Evolutionary conservation across 2,113 vertebrate species (phyloP), one percentile per base, ranked within the genome.

Genomic region (Dasypus novemcinctus): DNA sequence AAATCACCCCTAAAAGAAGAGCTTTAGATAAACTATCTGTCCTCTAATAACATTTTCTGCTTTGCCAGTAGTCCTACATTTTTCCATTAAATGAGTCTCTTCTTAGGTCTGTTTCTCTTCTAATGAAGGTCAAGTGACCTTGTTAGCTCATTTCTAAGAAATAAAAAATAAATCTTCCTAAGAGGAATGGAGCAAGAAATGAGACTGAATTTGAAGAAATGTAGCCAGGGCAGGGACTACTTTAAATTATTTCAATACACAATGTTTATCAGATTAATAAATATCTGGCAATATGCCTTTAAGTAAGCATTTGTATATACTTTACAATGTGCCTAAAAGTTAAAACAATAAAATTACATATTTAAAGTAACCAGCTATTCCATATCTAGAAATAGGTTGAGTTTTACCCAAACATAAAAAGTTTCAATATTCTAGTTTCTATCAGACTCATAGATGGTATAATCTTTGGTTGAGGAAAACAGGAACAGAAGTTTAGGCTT

Each of bases 131-230:
- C 33, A 93, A 96, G 18, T 3, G 31, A 95, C 33, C 31, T 43
- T 87, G 66, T 49, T 33, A 61, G 61, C 10, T 96, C 13, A 87
- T 90, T 36, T 96, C 46, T 81, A 87, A 90, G 7, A 69, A 95
- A 82, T 64, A 81, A 91, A 92, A 87, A 72, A 52, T 7, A 71
- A 46, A 87, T 1, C 41, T 90, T 94, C 61, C 41, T 64, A 92
- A 87, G 33, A 92, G 33, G 1, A 90, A 27, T 0, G 41, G 20
- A 63, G 7, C 5, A 95, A 78, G 46, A 93, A 90, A 64, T 49
- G 31, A 96, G 38, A 82, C 8, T 78, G 25, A 8, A n/a, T 46
- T 10, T 61, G 46, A 85, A 66, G 29, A 84, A 93, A 29, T 5
- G 14, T 69, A 18, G 43, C 2, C 27, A 38, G 59, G 69, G 87